Evolutionary conservation across 64 coral and sea anemone genomes (phyloP), one percentile per base, ranked within the genome.

Genomic region (Trachythela sp.): DNA sequence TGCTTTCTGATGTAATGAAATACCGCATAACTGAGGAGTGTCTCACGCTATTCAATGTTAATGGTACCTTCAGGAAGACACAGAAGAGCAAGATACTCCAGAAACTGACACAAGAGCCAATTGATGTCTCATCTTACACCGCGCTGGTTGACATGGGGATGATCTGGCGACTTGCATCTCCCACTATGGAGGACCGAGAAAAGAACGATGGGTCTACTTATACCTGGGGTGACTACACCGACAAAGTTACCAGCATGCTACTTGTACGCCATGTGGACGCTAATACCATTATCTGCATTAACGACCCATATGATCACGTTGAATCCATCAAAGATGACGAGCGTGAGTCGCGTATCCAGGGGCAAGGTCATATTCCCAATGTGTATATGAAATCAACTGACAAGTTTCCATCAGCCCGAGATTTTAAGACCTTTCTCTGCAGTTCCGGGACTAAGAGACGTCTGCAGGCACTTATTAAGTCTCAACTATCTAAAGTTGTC

Each of bases 51-150:
- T 80, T 80, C 34, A 6, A 80, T 29, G 34, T 80, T 18, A 80
- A 80, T 18, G 34, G 75, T 80, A 80, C 33, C 32, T 80, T 80
- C 20, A 80, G 75, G 34, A 80, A 80, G 34, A 80, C 75, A n/a
- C 75, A 80, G 75, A 80, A 80, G 75, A 80, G 75, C 34, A 80
- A 80, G 75, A 80, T 80, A 15, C 75, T 80, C 75, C 75, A 80
- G 75, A 36, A 80, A 39, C 30, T 80, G 30, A 80, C 20, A 38
- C 27, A 80, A 29, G 0, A 38, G 15, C 75, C 75, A 36, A 9
- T 80, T 39, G 34, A 29, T 80, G 9, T 80, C 34, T 15, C 75
- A 80, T 80, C 75, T 15, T 80, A 80, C 75, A 80, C 38, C 8
- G 34, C 31, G 8, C 75, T 80, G 32, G 75, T 37, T 80, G 75